Base-by-base conservation (phyloP, 2,888 invertebrate genomes). In the Dynastes grantii region DNA sequence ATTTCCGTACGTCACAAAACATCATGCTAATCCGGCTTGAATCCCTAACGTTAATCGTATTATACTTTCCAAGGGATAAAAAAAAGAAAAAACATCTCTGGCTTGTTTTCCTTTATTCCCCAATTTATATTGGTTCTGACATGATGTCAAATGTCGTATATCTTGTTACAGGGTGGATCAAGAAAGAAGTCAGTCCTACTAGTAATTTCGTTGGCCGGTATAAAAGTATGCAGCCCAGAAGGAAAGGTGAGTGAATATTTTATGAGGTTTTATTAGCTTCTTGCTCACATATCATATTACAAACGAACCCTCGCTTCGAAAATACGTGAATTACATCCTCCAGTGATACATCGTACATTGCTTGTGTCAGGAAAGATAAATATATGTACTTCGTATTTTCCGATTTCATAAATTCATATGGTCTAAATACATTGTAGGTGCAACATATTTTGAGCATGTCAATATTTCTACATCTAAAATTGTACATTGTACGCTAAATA, bases 141-240 rank as follows among this genome's bases (percentile, higher is more conserved):
- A 61, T 61, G 32, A 67, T 40, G 51, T 65, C 64, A 64, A 53
- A 32, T 65, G 37, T 76, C 37, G 55, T 55, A 55, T 71, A 51
- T 83, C 86, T 84, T 89, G 85, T 91, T 91, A 81, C 91, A 94
- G 93, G 92, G 91, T 86, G 91, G 90, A 86, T 92, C 92, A 85
- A 90, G 91, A 84, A 93, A 92, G 85, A 94, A 93, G 84, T 92
- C 93, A 67, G 94, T 95, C 82, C 90, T 94, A 81, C 90, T 95
- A 85, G 93, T 94, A 85, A 92, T 95, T 83, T 94, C 95, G 37
- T 91, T 95, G 83, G 92, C 94, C 75, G 95, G 95, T 84, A 93
- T 95, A 88, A 95, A 95, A 91, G 94, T 95, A 91, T 95, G 95
- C 93, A 94, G 94, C 88, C 93, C 94, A 88, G 94, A 94, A 88